A percentile compares a stretch with the other conserved stretches of the same genome.
phyloP scores from a whole-genome alignment of 2,113 vertebrate genomes.

The Egretta garzetta region DNA sequence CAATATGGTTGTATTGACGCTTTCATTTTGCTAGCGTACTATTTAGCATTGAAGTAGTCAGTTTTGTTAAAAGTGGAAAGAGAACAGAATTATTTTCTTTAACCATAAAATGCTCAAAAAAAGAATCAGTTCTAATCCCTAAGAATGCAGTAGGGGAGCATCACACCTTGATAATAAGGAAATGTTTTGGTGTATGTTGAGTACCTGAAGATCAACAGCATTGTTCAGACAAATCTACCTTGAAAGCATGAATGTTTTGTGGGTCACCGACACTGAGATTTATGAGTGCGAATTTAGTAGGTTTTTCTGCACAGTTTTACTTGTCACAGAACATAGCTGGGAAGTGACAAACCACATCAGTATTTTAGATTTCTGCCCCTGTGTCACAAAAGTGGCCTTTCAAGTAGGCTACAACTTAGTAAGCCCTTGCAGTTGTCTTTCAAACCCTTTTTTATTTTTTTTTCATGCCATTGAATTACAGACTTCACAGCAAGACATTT shows the following conservation, averaged over 20 bases:
- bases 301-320: background rate
- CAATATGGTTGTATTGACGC: background rate
- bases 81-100: background rate
- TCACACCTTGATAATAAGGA: background rate
- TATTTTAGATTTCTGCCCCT: background rate
- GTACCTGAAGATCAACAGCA: background rate
- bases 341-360: background rate
- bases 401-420: background rate
- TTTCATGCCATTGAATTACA: background rate
- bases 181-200: background rate
- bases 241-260: background rate
- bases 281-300: no score
- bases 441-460: background rate
- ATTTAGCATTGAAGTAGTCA: background rate
- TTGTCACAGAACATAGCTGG: background rate
- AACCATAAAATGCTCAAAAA: background rate
- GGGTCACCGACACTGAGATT: background rate
- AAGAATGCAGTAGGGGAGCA: background rate
- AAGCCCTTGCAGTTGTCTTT: background rate
- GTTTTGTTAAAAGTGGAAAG: background rate
- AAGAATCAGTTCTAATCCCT: background rate
- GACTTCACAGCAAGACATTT: background rate
- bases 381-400: background rate
- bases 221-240: background rate
- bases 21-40: background rate